A percentile compares a stretch with the other conserved stretches of the same genome.
These are phyloP conservation scores for Ophiodon elongatus DNA, from an alignment of 2,113 vertebrate species.

Conservation along the genomic window DNA sequence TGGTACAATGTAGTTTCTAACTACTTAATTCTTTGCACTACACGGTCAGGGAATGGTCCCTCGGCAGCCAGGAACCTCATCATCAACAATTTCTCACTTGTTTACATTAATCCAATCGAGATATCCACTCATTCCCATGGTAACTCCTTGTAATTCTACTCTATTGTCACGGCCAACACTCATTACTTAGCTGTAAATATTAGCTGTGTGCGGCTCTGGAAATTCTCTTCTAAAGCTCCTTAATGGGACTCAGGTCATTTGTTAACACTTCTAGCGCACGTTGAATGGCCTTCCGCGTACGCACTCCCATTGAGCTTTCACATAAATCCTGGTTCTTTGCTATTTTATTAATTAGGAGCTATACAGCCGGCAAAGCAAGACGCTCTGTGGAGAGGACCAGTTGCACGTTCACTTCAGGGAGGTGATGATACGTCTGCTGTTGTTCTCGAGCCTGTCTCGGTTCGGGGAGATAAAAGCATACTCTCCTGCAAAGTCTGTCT, in stretches of 20 bases:
- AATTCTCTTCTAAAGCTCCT: slow-evolving; percentile 63
- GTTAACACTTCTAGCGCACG: slow-evolving; percentile 59
- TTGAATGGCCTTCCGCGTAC: slow-evolving; percentile 32
- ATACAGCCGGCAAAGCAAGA: slow-evolving; percentile 24
- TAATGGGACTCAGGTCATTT: slow-evolving; percentile 69
- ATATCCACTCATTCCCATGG: slow-evolving; percentile 43
- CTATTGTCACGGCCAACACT: slow-evolving; percentile 52
- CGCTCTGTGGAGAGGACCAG: slow-evolving; percentile 21
- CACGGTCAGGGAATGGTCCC: slow-evolving; percentile 26
- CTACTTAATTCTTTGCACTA: slow-evolving; percentile 28
- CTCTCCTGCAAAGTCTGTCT: slow-evolving; percentile 33
- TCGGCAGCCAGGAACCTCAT: slow-evolving; percentile 42
- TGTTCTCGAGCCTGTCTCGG: slow-evolving; percentile 47
- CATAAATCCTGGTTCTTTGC: slow-evolving; percentile 64
- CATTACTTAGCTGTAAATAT: slow-evolving; percentile 73
- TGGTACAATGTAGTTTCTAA: not conserved
- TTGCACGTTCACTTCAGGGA: slow-evolving; percentile 40
- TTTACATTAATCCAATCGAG: slow-evolving; percentile 63
- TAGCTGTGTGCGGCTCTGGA: slow-evolving; percentile 48
- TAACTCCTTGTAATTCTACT: slow-evolving; percentile 52
- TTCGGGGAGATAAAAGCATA: slow-evolving; percentile 44
- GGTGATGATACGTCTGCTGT: slow-evolving; percentile 2
- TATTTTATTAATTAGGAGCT: slow-evolving; percentile 68
- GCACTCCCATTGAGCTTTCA: slow-evolving; percentile 46
- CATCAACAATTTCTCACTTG: slow-evolving; percentile 62